These are phyloP conservation scores for Lethrus apterus DNA, from an alignment of 1,140 invertebrate genomes.

Conservation along the genomic window DNA sequence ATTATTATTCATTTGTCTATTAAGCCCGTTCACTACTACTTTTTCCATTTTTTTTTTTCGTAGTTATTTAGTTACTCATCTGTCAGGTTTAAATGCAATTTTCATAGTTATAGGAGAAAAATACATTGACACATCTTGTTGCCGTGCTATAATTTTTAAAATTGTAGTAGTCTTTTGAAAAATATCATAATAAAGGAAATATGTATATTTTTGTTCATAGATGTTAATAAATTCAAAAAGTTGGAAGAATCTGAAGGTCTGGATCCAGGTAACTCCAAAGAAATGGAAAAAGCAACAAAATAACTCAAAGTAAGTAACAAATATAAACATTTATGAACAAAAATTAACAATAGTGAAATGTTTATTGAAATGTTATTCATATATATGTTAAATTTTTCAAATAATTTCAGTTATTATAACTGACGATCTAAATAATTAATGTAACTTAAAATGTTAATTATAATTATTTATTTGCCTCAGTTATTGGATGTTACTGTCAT, in stretches of 20 bases:
- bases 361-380: neutral
- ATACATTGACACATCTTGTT: too few species aligned
- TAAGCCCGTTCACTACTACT: slow-evolving; percentile 7
- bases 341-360: neutral
- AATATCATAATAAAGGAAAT: neutral
- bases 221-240: slow-evolving; percentile 46
- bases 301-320: neutral
- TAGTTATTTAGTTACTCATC: too few species aligned
- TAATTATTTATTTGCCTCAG: neutral
- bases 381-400: neutral
- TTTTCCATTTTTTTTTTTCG: slow-evolving; percentile 8
- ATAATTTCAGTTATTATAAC: neutral
- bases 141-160: too few species aligned
- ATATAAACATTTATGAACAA: too few species aligned
- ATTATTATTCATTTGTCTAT: slow-evolving; percentile 1
- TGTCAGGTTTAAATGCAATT: too few species aligned
- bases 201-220: slow-evolving; percentile 31
- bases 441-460: neutral
- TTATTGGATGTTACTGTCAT: too few species aligned
- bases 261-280: neutral
- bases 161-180: neutral
- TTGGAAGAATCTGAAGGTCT: slow-evolving; percentile 19
- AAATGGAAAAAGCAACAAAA: neutral
- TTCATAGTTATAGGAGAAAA: too few species aligned
- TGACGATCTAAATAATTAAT: neutral